These are phyloP conservation scores for Leuciscus waleckii DNA, from an alignment of 2,797 vertebrate genomes.

Conservation along the genomic window DNA sequence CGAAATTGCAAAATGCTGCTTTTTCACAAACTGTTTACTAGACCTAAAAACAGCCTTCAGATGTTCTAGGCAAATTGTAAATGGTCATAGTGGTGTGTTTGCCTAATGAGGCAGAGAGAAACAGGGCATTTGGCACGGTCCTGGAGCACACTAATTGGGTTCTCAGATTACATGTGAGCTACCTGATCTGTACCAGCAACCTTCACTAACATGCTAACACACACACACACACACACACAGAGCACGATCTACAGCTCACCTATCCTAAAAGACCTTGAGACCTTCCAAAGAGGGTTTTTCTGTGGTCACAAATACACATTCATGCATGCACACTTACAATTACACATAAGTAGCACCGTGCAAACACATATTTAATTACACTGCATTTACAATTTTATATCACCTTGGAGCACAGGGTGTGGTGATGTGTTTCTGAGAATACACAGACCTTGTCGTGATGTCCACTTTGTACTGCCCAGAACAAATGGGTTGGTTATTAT, in stretches of 20 bases:
- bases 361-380: not conserved
- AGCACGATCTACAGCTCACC: not conserved
- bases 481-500: constrained; percentile 54
- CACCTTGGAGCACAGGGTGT: not conserved
- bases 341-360: constrained; percentile 1
- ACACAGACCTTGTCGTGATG: constrained; percentile 21
- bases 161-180: constrained; percentile 63
- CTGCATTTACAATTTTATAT: not conserved
- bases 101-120: constrained; percentile 71
- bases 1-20: not conserved
- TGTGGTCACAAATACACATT: not conserved
- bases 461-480: constrained; percentile 55
- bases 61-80: constrained; percentile 26
- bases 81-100: constrained; percentile 56
- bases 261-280: not conserved
- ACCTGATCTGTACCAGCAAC: constrained; percentile 48
- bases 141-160: constrained; percentile 61
- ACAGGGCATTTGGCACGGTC: constrained; percentile 61
- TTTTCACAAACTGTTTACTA: constrained; percentile 18
- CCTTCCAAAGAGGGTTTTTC: not conserved
- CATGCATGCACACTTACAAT: not conserved
- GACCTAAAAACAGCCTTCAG: constrained; percentile 11
- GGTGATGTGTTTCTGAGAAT: constrained; percentile 20
- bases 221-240: not conserved
- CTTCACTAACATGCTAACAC: constrained; percentile 1